Base-by-base conservation (phyloP, 2,888 invertebrate species). In the Pammene aurita region DNA sequence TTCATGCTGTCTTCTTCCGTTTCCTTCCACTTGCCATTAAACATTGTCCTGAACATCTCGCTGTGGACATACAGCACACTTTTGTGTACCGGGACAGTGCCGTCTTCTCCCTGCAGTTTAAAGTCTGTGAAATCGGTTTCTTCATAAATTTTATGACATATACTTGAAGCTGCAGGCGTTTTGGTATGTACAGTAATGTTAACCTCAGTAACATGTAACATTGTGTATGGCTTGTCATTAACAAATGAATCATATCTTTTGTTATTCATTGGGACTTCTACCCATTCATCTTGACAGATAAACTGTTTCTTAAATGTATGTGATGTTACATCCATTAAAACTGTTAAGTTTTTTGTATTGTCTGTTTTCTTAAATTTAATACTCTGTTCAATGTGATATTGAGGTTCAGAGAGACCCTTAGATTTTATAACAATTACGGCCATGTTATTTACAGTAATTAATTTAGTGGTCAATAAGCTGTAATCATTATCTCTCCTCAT, bases 41-140 rank as follows among this genome's bases (percentile, higher is more conserved):
- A 14, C 55, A 55, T 55, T 13, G n/a, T n/a, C 35, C 35, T 10
- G 35, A 55, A 55, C 55, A 55, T 38, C 7, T 38, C 35, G 10
- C 55, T 35, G 7, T 55, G 35, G 14, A 14, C 35, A n/a, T 35
- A 34, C 13, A 55, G 14, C 2, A 34, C n/a, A 14, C n/a, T 38
- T 35, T 55, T 55, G 14, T 55, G 55, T 7, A 55, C 35, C 14
- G 55, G 34, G 7, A 55, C 55, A 9, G 6, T 7, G n/a, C 55
- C 55, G 6, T 38, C 55, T 14, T 13, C 35, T 4, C 35, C 35
- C n/a, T 14, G n/a, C n/a, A 55, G 55, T n/a, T 55, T 55, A 11
- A 63, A 14, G 16, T 34, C 35, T 5, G n/a, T 52, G n/a, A 65
- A 58, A 5, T 72, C 34, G 79, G 84, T 42, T 67, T 60, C 44